phyloP scores from a whole-genome alignment of 2,113 vertebrate genomes.

The Phodopus roborovskii region DNA sequence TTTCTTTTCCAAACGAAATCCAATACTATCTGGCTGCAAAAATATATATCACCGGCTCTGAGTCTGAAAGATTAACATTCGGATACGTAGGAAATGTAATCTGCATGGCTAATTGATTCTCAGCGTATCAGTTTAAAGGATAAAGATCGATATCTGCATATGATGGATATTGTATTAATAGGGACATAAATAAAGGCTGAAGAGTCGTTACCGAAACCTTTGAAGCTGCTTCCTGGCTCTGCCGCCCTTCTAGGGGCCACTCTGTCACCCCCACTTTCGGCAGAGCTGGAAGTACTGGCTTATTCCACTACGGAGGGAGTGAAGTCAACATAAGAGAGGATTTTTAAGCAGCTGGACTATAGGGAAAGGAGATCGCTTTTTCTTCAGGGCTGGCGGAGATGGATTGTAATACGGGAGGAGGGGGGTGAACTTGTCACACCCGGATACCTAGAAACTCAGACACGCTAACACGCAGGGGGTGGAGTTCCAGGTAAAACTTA shows the following conservation, averaged over 20 bases:
- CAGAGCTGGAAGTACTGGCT: not conserved
- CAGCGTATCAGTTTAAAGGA: conserved; percentile 90
- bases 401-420: not conserved
- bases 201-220: conserved; percentile 87
- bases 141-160: conserved; percentile 89
- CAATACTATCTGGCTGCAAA: conserved; percentile 85
- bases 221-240: conserved; percentile 84
- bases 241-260: conserved; percentile 62
- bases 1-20: conserved; percentile 82
- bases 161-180: conserved; percentile 91
- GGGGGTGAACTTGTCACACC: not conserved
- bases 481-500: not conserved
- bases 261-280: not conserved
- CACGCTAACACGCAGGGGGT: fast-evolving
- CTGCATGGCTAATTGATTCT: conserved; percentile 93
- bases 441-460: not conserved
- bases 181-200: conserved; percentile 89
- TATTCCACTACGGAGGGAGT: not conserved
- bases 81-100: conserved; percentile 90
- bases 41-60: conserved; percentile 82
- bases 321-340: not conserved
- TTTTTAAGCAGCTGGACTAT: not conserved
- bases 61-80: conserved; percentile 89
- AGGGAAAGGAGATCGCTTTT: not conserved
- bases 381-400: not conserved